Evolutionary conservation across 1,140 invertebrate genomes (phyloP).

Genomic region (Homalodisca vitripennis): DNA sequence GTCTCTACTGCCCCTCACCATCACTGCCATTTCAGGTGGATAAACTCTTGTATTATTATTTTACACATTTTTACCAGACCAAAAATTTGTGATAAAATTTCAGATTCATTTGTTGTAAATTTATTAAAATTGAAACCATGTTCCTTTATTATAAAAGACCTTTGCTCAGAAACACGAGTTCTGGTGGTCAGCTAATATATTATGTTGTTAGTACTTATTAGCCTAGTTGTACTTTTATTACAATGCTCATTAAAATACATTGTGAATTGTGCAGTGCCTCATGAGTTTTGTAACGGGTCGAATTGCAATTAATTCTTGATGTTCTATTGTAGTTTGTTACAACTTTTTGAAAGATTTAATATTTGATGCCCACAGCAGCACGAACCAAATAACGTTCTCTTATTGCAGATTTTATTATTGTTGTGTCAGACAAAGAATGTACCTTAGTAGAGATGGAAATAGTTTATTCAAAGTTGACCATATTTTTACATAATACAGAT

Average conservation of each 20-base stretch:
- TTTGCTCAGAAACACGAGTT: not conserved
- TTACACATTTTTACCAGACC: conserved; percentile 7
- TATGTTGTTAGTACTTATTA: conserved; percentile 20
- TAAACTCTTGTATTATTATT: not conserved
- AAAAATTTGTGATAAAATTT: conserved; percentile 26
- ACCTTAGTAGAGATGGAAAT: conserved; percentile 31
- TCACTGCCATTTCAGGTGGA: conserved; percentile 6
- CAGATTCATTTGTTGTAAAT: too few relatives aligned
- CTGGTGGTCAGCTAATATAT: not conserved
- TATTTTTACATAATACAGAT: conserved; percentile 32
- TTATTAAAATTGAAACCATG: not conserved
- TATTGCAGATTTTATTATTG: conserved; percentile 28
- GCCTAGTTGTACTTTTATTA: conserved; percentile 22
- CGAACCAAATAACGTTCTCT: conserved; percentile 27
- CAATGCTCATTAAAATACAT: conserved; percentile 22
- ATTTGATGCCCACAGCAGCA: not conserved
- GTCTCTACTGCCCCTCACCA: conserved; percentile 12
- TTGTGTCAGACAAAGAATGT: conserved; percentile 30
- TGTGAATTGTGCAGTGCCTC: conserved; percentile 32
- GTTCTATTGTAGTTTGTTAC: conserved; percentile 4
- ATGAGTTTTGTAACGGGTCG: conserved; percentile 32
- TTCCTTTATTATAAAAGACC: conserved; percentile 22
- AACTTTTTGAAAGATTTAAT: conserved; percentile 23
- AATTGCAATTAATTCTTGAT: conserved; percentile 30
- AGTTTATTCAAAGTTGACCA: conserved; percentile 31